Evolutionary conservation across 2,888 invertebrate species (phyloP).

Genomic region (Platerodrilus igneus): DNA sequence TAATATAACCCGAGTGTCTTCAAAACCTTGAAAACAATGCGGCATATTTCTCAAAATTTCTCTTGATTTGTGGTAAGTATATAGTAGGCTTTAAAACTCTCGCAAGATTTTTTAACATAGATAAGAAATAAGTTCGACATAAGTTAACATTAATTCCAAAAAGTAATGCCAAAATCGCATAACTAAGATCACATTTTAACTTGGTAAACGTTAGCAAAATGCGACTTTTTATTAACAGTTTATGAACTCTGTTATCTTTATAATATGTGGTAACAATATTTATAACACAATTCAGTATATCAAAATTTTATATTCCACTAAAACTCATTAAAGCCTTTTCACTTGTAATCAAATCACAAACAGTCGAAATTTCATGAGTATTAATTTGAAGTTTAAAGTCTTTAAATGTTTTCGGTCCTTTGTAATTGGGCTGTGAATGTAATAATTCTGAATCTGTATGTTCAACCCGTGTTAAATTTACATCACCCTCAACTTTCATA

Average conservation of each 20-base stretch:
- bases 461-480: too few species aligned
- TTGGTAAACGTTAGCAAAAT: slow-evolving; percentile 5
- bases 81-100: neutral
- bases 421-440: too few species aligned
- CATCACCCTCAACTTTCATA: too few species aligned
- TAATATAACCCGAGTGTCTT: slow-evolving; percentile 3
- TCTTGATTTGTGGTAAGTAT: neutral
- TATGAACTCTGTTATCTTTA: slow-evolving; percentile 1
- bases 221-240: slow-evolving; percentile 4
- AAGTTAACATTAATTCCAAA: neutral
- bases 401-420: slow-evolving; percentile 3
- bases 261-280: neutral
- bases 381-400: slow-evolving; percentile 4
- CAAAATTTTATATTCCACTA: slow-evolving; percentile 4
- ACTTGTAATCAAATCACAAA: neutral
- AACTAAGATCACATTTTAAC: slow-evolving; percentile 6
- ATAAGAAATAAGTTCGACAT: neutral
- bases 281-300: neutral
- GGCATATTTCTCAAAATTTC: slow-evolving; percentile 4
- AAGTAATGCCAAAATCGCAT: neutral
- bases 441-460: too few species aligned
- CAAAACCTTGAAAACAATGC: slow-evolving; percentile 5
- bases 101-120: slow-evolving; percentile 1
- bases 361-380: neutral
- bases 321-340: neutral